These are phyloP conservation scores for Megaleporinus macrocephalus DNA, from an alignment of 2,113 vertebrate genomes.

Conservation along the genomic window DNA sequence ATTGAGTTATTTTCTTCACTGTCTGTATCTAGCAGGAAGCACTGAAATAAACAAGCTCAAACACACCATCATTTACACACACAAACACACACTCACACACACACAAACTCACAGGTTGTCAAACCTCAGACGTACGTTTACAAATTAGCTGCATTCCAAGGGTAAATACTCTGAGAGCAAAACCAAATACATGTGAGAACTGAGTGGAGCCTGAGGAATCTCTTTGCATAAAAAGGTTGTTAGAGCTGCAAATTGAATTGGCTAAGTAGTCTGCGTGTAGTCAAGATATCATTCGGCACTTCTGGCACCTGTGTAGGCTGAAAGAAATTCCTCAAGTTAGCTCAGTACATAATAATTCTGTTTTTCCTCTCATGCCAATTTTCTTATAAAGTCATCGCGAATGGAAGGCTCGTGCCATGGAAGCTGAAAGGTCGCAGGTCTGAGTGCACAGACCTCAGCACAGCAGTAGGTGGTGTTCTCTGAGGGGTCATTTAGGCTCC, in stretches of 20 bases:
- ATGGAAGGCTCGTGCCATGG: background rate
- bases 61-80: constrained; percentile 3
- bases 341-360: constrained; percentile 5
- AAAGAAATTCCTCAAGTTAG: background rate
- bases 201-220: constrained; percentile 30
- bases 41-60: constrained; percentile 31
- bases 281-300: background rate
- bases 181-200: background rate
- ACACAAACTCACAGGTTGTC: background rate
- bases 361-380: background rate
- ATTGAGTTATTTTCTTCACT: constrained; percentile 52
- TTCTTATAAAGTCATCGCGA: background rate
- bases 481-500: constrained; percentile 37
- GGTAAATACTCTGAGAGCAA: constrained; percentile 43
- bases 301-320: background rate
- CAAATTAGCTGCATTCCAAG: constrained; percentile 39
- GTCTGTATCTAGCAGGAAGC: constrained; percentile 35
- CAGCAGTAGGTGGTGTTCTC: constrained; percentile 29
- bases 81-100: constrained; percentile 20
- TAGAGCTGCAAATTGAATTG: constrained; percentile 23
- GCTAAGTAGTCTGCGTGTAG: background rate
- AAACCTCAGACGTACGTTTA: constrained; percentile 41
- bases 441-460: constrained; percentile 9
- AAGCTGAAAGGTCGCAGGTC: background rate
- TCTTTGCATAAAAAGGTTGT: constrained; percentile 15